These are phyloP conservation scores for Theretra japonica DNA, from an alignment of 2,888 invertebrate genomes.

Conservation along the genomic window DNA sequence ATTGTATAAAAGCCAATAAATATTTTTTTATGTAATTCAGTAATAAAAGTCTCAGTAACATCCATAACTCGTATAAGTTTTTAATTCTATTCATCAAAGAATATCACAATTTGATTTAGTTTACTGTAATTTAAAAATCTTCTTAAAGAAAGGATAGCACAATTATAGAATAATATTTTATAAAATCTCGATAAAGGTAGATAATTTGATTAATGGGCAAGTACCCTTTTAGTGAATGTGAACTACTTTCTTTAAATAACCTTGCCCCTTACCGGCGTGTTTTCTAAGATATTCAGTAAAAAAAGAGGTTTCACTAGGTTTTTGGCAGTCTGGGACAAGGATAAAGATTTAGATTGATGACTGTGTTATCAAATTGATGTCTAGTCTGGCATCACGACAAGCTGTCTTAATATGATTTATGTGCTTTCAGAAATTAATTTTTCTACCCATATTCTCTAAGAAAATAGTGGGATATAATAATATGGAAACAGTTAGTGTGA, in stretches of 20 bases:
- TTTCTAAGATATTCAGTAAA: neutral
- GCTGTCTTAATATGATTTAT: conserved; percentile 13
- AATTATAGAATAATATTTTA: too few relatives aligned
- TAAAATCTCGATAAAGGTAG: neutral
- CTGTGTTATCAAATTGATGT: conserved; percentile 25
- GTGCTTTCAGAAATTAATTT: conserved; percentile 35
- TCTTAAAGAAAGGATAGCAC: too few relatives aligned
- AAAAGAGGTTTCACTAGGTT: conserved; percentile 15
- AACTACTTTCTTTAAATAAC: conserved; percentile 7
- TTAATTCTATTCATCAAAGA: too few relatives aligned
- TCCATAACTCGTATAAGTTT: too few relatives aligned
- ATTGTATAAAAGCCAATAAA: too few relatives aligned
- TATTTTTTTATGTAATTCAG: too few relatives aligned
- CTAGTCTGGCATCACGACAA: conserved; percentile 5
- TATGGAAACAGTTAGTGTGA: conserved; percentile 40
- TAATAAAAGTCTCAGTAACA: too few relatives aligned
- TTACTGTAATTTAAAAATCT: too few relatives aligned
- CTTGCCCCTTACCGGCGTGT: neutral
- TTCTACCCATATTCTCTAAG: conserved; percentile 31
- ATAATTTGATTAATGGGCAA: neutral
- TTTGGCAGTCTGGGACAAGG: conserved; percentile 25
- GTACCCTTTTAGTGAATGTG: neutral
- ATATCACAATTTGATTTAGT: too few relatives aligned
- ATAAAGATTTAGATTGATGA: conserved; percentile 25
- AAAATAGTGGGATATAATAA: conserved; percentile 39